Conservation (phyloP, 2,797 vertebrate species). For the Sebastes alutus region DNA sequence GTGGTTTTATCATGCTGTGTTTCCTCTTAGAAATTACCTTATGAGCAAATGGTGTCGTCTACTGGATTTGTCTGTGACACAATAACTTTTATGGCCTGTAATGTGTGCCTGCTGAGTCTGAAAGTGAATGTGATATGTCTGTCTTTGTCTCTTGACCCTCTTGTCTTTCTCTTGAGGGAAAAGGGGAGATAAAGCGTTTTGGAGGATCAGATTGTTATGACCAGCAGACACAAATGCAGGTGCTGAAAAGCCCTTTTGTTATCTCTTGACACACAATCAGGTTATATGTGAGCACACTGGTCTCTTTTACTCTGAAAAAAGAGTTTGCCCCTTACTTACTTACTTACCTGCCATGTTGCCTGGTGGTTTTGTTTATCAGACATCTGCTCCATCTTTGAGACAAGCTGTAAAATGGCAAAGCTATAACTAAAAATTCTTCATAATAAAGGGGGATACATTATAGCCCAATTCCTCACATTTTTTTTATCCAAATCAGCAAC, state of each 20-base stretch:
- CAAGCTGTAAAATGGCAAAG: not conserved
- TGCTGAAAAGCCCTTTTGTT: slow-evolving; percentile 11
- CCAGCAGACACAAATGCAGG: not conserved
- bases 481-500: not conserved
- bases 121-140: not conserved
- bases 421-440: not conserved
- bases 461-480: not conserved
- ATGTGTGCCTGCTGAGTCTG: not conserved
- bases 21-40: not conserved
- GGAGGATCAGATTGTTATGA: slow-evolving; percentile 40
- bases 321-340: not conserved
- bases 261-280: not conserved
- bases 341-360: not conserved
- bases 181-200: not conserved
- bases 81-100: not conserved
- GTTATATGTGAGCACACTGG: not conserved
- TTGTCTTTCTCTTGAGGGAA: not conserved
- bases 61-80: not conserved
- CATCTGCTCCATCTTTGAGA: not conserved
- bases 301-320: not conserved
- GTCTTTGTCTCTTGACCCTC: not conserved
- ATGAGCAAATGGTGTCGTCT: not conserved
- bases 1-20: not conserved
- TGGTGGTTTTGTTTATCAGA: not conserved
- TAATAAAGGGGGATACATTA: not conserved